A percentile compares a stretch with the other conserved stretches of the same genome.
phyloP scores from a whole-genome alignment of 2,797 vertebrate genomes.

The Percopsis omiscomaycus region DNA sequence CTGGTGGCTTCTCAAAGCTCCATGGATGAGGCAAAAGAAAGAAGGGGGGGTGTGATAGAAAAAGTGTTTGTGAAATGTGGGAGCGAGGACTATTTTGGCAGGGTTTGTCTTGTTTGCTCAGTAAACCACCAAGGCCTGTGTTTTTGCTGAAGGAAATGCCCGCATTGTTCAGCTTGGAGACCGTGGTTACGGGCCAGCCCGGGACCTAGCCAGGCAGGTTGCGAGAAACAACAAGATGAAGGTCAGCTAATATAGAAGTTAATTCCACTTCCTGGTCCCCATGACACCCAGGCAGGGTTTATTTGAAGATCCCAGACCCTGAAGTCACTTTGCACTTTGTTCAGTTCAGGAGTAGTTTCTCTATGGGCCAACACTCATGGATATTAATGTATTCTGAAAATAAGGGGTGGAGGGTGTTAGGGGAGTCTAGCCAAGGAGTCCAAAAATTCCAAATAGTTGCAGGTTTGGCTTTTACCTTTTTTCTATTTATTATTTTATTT shows the following conservation, averaged over 20 bases:
- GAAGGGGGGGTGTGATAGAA: slow-evolving; percentile 52
- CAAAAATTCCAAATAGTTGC: neutral
- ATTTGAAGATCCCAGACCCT: slow-evolving; percentile 99
- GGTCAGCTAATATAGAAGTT: slow-evolving; percentile 97
- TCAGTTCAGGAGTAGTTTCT: slow-evolving; percentile 74
- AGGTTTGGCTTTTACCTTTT: neutral
- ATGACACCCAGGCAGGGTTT: slow-evolving; percentile 94
- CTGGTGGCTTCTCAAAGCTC: slow-evolving; percentile 49
- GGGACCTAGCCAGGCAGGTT: slow-evolving; percentile 88
- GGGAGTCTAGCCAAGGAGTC: slow-evolving; percentile 41
- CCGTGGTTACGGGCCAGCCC: slow-evolving; percentile 94
- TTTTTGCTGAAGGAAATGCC: slow-evolving; percentile 88
- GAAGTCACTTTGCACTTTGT: slow-evolving; percentile 92
- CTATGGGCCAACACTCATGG: slow-evolving; percentile 85
- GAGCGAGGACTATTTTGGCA: slow-evolving; percentile 81
- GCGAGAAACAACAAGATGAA: slow-evolving; percentile 93
- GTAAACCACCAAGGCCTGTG: slow-evolving; percentile 86
- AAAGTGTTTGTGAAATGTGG: slow-evolving; percentile 80
- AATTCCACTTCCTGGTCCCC: slow-evolving; percentile 95
- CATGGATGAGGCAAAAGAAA: slow-evolving; percentile 53
- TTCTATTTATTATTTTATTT: no score
- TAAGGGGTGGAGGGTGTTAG: slow-evolving; percentile 53
- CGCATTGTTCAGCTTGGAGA: slow-evolving; percentile 89
- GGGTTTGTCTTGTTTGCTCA: slow-evolving; percentile 92
- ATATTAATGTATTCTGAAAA: slow-evolving; percentile 91